A percentile compares a stretch with the other conserved stretches of the same genome.
These are phyloP conservation scores for Antigone vipio DNA, from an alignment of 2,113 vertebrate species.

Conservation along the genomic window DNA sequence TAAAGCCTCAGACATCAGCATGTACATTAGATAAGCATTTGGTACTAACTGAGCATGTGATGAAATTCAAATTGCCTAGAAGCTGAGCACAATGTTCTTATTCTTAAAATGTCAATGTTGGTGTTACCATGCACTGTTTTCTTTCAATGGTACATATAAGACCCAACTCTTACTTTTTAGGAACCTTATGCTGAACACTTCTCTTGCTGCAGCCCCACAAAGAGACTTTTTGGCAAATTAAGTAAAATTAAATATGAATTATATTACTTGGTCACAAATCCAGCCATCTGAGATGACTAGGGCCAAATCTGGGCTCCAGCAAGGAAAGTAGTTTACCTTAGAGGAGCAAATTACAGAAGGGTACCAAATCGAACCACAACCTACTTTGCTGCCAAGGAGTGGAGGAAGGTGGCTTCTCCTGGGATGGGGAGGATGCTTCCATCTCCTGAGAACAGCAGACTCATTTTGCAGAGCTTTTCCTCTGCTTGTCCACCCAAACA, in stretches of 20 bases:
- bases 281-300: background rate
- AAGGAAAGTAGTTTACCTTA: background rate
- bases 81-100: accelerated
- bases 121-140: background rate
- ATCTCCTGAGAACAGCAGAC: background rate
- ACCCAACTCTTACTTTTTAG: too few relatives aligned
- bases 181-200: background rate
- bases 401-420: background rate
- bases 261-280: background rate
- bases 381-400: background rate
- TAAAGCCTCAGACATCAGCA: background rate
- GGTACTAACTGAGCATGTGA: background rate
- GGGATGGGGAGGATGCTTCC: background rate
- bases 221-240: background rate
- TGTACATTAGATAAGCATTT: background rate
- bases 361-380: background rate
- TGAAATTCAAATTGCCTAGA: background rate
- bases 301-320: background rate
- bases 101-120: background rate
- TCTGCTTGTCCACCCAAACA: background rate
- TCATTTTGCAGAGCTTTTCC: background rate
- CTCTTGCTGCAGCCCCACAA: background rate
- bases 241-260: background rate
- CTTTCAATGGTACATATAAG: background rate
- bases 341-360: background rate